phyloP scores from a whole-genome alignment of 2,113 vertebrate species.

The Pyxicephalus adspersus region DNA sequence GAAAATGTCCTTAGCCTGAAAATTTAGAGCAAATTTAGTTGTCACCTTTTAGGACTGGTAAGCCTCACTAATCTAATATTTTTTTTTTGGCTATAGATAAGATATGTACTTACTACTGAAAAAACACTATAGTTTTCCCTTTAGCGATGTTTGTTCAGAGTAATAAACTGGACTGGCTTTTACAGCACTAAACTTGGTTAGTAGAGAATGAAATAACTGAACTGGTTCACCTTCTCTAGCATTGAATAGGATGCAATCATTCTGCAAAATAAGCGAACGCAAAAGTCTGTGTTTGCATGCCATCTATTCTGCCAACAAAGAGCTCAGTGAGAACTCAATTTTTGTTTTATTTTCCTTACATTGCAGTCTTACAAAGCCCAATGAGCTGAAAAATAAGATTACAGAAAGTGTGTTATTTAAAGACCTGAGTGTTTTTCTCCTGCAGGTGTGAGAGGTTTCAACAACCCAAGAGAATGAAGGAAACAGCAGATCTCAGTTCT shows the following conservation, averaged over 20 bases:
- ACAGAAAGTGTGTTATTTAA: slow-evolving; percentile 36
- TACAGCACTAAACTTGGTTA: background rate
- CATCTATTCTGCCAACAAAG: background rate
- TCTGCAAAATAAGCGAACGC: background rate
- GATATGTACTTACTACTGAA: too few relatives aligned
- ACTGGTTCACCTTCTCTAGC: background rate
- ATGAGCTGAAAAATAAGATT: slow-evolving; percentile 36
- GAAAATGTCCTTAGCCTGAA: too few relatives aligned
- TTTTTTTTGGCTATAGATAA: too few relatives aligned
- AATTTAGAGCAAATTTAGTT: too few relatives aligned
- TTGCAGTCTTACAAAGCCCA: slow-evolving; percentile 32
- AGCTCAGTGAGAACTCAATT: slow-evolving; percentile 1
- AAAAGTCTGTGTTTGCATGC: background rate
- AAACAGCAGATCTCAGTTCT: slow-evolving; percentile 10
- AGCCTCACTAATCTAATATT: too few relatives aligned
- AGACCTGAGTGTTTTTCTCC: slow-evolving; percentile 1
- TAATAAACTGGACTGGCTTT: background rate
- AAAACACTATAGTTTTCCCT: too few relatives aligned
- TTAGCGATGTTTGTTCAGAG: too few relatives aligned
- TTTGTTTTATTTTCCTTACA: slow-evolving; percentile 18
- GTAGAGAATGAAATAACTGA: background rate
- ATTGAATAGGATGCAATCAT: slow-evolving; percentile 6
- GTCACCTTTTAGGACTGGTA: too few relatives aligned
- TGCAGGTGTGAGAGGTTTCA: slow-evolving; percentile 7
- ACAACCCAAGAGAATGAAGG: background rate